Conservation (phyloP, 2,888 invertebrate genomes). For the Mylabris sibirica region DNA sequence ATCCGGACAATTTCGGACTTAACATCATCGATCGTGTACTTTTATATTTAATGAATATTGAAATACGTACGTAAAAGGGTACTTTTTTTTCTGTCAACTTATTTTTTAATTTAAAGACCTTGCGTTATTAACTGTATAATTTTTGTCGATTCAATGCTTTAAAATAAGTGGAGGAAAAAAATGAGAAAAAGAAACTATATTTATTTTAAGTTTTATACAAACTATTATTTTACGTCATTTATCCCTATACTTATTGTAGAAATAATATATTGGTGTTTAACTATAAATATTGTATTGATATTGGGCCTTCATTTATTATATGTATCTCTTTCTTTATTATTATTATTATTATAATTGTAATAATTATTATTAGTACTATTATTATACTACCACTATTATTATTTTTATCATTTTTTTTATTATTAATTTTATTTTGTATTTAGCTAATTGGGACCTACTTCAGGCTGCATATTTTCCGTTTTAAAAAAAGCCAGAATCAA, state of each 20-base stretch:
- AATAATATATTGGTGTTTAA: slow-evolving; percentile 35
- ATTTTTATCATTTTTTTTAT: slow-evolving; percentile 14
- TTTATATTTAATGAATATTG: slow-evolving; percentile 31
- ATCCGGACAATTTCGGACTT: slow-evolving; percentile 27
- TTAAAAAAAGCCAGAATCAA: background rate
- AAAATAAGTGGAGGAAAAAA: slow-evolving; percentile 6
- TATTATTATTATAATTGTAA: slow-evolving; percentile 15
- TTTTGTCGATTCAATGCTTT: slow-evolving; percentile 21
- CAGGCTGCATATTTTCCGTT: slow-evolving; percentile 31
- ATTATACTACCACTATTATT: slow-evolving; percentile 22
- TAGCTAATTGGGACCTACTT: slow-evolving; percentile 30
- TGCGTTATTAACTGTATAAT: slow-evolving; percentile 18
- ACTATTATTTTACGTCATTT: slow-evolving; percentile 30
- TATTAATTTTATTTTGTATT: slow-evolving; percentile 16
- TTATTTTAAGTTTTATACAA: slow-evolving; percentile 32
- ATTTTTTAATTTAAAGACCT: slow-evolving; percentile 12
- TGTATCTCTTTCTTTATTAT: slow-evolving; percentile 20
- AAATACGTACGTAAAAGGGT: slow-evolving; percentile 28
- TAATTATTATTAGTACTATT: slow-evolving; percentile 4
- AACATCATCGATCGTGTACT: too few relatives aligned
- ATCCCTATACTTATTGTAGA: slow-evolving; percentile 28
- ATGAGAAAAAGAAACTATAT: slow-evolving; percentile 21
- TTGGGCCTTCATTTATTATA: slow-evolving; percentile 32
- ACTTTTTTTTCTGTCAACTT: slow-evolving; percentile 21
- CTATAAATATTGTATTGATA: slow-evolving; percentile 31